Evolutionary conservation across 2,113 vertebrate species (phyloP).

Genomic region (Colistium nudipinnis): DNA sequence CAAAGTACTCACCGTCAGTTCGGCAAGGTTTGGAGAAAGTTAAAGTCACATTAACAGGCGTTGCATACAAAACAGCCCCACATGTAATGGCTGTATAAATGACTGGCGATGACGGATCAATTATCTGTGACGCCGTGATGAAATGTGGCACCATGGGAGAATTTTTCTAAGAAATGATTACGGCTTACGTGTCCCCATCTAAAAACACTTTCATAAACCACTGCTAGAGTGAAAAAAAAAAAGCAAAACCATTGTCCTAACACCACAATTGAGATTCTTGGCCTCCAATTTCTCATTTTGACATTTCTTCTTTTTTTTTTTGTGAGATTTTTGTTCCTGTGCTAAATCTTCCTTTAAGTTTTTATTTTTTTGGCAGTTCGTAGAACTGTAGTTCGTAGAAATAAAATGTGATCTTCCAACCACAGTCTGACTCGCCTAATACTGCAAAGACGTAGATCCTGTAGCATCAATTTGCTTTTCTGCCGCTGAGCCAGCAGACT

Average conservation of each 20-base stretch:
- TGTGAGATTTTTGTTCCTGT: conserved; percentile 56
- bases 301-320: too few species aligned
- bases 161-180: neutral
- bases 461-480: conserved; percentile 75
- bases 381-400: too few species aligned
- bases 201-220: neutral
- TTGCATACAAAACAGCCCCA: neutral
- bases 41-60: neutral
- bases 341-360: conserved; percentile 27
- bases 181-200: conserved; percentile 6
- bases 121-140: neutral
- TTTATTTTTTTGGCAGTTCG: conserved; percentile 56
- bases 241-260: conserved; percentile 24
- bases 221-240: conserved; percentile 11
- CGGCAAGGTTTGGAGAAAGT: conserved; percentile 36
- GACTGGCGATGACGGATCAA: neutral
- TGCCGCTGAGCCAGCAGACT: conserved; percentile 78
- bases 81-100: neutral
- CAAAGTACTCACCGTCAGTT: conserved; percentile 1
- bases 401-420: conserved; percentile 77
- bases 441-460: conserved; percentile 62
- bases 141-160: neutral
- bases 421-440: conserved; percentile 67
- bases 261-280: conserved; percentile 21
- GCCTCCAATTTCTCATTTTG: conserved; percentile 2